A percentile compares a stretch with the other conserved stretches of the same genome.
Conservation (phyloP, 2,888 invertebrate genomes). For the Eristalis arbustorum region DNA sequence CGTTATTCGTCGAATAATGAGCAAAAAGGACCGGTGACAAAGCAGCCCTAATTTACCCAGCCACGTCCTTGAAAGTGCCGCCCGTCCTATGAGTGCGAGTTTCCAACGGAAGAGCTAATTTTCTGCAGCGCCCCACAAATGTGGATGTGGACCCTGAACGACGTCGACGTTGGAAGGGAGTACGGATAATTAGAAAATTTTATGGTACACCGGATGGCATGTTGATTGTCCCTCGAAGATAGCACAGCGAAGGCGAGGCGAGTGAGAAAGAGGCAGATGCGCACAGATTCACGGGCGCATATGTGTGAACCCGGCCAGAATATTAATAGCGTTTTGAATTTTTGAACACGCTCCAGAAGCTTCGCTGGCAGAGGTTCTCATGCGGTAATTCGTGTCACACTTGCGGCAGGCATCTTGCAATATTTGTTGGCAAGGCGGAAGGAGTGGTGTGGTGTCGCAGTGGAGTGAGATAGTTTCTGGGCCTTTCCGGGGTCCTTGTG, state of each 20-base stretch:
- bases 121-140: constrained; percentile 39
- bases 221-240: constrained; percentile 68
- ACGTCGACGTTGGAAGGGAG: constrained; percentile 34
- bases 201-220: constrained; percentile 66
- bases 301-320: constrained; percentile 56
- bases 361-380: constrained; percentile 19
- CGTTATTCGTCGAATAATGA: constrained; percentile 55
- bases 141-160: constrained; percentile 5
- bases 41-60: constrained; percentile 64
- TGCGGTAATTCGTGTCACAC: constrained; percentile 22
- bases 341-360: constrained; percentile 50
- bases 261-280: background rate
- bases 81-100: background rate
- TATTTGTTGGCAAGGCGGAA: constrained; percentile 9
- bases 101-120: constrained; percentile 56
- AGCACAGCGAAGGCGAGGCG: constrained; percentile 29
- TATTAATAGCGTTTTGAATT: constrained; percentile 69
- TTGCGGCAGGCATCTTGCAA: constrained; percentile 16
- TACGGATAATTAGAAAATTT: constrained; percentile 69
- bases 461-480: constrained; percentile 10
- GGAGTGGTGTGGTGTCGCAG: background rate
- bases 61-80: constrained; percentile 43
- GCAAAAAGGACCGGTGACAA: constrained; percentile 59
- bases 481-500: background rate
- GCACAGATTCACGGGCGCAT: constrained; percentile 13